phyloP scores from a whole-genome alignment of 2,113 vertebrate species.

The Delphinapterus leucas region DNA sequence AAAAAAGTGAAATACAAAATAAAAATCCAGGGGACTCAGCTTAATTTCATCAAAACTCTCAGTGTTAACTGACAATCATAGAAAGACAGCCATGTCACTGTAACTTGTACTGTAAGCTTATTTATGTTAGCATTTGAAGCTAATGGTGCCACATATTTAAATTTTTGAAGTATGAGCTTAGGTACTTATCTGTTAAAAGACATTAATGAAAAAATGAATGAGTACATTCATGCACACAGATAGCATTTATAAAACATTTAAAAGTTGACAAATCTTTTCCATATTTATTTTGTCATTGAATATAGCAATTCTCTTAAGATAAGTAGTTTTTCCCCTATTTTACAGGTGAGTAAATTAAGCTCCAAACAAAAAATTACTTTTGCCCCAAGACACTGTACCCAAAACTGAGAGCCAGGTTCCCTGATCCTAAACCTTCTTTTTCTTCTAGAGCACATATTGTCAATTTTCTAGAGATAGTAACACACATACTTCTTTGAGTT shows the following conservation, averaged over 20 bases:
- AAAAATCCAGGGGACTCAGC: not conserved
- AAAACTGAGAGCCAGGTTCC: not conserved
- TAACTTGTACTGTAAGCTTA: not conserved
- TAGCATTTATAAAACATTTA: not conserved
- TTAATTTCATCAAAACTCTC: not conserved
- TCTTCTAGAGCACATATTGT: not conserved
- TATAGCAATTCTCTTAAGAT: not conserved
- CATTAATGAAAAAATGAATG: not conserved
- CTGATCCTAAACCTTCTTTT: not conserved
- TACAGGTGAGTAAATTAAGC: not conserved
- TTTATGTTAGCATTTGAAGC: not conserved
- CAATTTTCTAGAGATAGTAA: not conserved
- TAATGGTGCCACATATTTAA: not conserved
- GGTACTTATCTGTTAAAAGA: not conserved
- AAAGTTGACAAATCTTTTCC: not conserved
- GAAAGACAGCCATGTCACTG: not conserved
- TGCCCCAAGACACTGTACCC: not conserved
- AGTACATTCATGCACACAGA: not conserved
- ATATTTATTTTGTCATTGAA: not conserved
- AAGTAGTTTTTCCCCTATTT: no score
- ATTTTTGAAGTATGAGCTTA: not conserved
- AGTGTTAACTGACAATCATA: not conserved
- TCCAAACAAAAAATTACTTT: not conserved
- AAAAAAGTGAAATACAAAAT: not conserved
- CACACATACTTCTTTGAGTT: not conserved